Conservation (phyloP, 2,113 vertebrate species). For the Pipra filicauda region DNA sequence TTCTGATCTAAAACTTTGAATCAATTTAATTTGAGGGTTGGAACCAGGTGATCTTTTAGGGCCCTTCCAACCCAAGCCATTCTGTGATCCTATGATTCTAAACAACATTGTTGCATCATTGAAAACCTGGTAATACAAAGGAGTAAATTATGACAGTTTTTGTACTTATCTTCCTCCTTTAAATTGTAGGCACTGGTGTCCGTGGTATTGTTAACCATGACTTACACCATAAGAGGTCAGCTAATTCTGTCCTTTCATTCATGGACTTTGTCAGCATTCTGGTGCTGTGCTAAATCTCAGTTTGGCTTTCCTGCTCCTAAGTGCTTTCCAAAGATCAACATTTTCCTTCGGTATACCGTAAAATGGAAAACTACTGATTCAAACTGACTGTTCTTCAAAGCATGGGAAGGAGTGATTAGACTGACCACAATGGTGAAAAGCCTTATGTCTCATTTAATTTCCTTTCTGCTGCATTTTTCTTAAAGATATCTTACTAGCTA, state of each 20-base stretch:
- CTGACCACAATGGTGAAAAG: background rate
- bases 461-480: background rate
- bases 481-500: slow-evolving; percentile 16
- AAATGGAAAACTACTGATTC: slow-evolving; percentile 3
- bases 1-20: background rate
- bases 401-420: background rate
- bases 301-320: background rate
- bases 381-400: background rate
- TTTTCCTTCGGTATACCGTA: background rate
- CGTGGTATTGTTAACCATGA: background rate
- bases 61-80: background rate
- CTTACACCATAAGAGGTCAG: background rate
- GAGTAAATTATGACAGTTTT: background rate
- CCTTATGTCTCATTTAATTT: background rate
- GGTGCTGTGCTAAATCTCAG: background rate
- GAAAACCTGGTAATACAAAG: background rate
- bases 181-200: background rate
- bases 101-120: background rate
- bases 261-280: background rate
- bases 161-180: background rate
- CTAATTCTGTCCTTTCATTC: background rate
- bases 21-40: background rate
- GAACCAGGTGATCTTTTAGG: background rate
- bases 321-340: background rate
- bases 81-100: background rate